These are phyloP conservation scores for Phrynocephalus versicolor DNA, from an alignment of 2,113 vertebrate genomes.

Conservation along the genomic window DNA sequence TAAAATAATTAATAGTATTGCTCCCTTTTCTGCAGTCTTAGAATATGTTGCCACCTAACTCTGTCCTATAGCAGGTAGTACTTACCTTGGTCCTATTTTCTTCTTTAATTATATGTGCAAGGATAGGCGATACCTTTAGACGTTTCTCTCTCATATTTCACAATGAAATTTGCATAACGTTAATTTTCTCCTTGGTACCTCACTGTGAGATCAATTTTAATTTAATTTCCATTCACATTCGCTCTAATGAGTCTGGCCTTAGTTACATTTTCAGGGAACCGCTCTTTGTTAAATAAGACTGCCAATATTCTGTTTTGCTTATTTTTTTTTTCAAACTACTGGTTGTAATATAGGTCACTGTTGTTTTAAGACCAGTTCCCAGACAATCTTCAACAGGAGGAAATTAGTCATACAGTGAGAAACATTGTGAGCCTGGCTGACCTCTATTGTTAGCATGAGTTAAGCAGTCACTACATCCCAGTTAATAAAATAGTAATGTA, in stretches of 20 bases:
- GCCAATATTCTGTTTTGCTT: neutral
- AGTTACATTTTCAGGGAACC: neutral
- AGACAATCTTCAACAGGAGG: neutral
- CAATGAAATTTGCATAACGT: neutral
- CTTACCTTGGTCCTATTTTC: neutral
- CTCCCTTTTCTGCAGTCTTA: neutral
- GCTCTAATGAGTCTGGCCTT: neutral
- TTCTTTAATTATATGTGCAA: neutral
- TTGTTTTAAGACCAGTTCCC: neutral
- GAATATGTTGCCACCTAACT: neutral
- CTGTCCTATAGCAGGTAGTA: too few relatives aligned
- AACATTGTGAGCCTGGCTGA: neutral
- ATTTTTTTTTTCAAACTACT: neutral
- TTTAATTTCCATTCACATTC: neutral
- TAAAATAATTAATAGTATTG: neutral
- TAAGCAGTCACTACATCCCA: neutral
- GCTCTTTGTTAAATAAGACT: neutral
- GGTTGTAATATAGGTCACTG: neutral
- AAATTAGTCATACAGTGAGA: neutral
- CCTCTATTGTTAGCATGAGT: neutral
- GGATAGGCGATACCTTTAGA: too few relatives aligned
- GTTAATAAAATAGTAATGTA: neutral
- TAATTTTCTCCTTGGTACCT: neutral
- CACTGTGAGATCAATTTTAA: neutral
- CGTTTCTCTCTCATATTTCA: neutral